A percentile compares a stretch with the other conserved stretches of the same genome.
Conservation (phyloP, 2,888 invertebrate species). For the Monoplex corrugatus region DNA sequence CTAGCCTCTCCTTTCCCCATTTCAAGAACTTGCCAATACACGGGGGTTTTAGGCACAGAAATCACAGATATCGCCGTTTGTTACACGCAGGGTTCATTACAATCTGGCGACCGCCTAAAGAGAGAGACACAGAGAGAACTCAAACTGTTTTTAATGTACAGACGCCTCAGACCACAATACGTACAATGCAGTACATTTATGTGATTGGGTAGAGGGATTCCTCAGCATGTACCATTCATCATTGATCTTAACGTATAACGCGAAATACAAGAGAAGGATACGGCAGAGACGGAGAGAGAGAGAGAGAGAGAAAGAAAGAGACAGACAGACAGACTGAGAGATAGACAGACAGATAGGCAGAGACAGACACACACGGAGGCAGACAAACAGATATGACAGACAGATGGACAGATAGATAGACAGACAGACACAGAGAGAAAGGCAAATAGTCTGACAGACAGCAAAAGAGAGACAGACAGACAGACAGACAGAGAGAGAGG, state of each 20-base stretch:
- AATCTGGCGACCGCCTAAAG: too few relatives aligned
- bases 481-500: neutral
- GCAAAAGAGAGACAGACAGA: neutral
- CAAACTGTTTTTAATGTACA: too few relatives aligned
- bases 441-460: neutral
- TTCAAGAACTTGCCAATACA: too few relatives aligned
- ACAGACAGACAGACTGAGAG: neutral
- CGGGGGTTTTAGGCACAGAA: too few relatives aligned
- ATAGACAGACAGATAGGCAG: neutral
- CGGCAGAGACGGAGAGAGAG: neutral
- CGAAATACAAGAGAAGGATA: neutral
- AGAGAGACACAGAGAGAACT: too few relatives aligned
- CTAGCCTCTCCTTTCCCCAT: too few relatives aligned
- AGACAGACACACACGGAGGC: neutral
- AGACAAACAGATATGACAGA: neutral
- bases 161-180: too few relatives aligned
- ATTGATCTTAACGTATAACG: neutral
- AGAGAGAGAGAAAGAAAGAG: constrained; percentile 7
- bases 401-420: neutral
- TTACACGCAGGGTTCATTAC: too few relatives aligned
- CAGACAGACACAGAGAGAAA: neutral
- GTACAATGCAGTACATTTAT: too few relatives aligned
- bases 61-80: too few relatives aligned
- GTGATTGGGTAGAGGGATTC: too few relatives aligned
- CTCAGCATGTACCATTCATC: too few relatives aligned